These are phyloP conservation scores for Sander lucioperca DNA, from an alignment of 2,113 vertebrate species.

Conservation along the genomic window DNA sequence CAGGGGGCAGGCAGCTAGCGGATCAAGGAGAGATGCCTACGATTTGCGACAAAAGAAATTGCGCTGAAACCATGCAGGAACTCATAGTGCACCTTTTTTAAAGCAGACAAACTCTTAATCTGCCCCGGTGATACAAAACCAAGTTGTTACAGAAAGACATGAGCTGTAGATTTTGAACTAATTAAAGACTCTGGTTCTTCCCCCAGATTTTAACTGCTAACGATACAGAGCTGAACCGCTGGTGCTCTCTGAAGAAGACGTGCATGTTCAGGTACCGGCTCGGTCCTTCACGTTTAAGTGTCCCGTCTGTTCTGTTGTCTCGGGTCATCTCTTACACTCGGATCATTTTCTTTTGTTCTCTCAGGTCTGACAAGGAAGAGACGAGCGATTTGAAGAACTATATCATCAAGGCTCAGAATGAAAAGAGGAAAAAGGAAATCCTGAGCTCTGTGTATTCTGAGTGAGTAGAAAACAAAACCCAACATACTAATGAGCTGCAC, in stretches of 20 bases:
- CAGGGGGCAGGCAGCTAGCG: no score
- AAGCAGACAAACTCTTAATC: not conserved
- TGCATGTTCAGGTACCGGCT: constrained; percentile 92
- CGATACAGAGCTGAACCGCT: constrained; percentile 91
- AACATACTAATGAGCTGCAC: not conserved
- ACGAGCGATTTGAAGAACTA: constrained; percentile 85
- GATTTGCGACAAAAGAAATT: no score
- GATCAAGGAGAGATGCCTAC: no score
- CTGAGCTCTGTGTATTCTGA: constrained; percentile 84
- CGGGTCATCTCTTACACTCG: rapidly evolving
- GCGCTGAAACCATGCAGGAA: no score
- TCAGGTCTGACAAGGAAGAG: constrained; percentile 90
- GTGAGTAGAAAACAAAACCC: constrained; percentile 77
- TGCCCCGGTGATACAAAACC: not conserved
- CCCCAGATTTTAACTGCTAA: constrained; percentile 87
- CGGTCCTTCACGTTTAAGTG: rapidly evolving
- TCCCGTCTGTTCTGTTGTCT: not conserved
- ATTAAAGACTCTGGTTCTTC: not conserved
- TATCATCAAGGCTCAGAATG: constrained; percentile 84
- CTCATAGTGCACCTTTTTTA: no score
- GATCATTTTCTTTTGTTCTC: not conserved
- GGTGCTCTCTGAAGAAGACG: constrained; percentile 92
- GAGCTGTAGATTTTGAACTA: not conserved
- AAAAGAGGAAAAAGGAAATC: constrained; percentile 86
- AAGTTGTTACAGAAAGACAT: not conserved